Percentiles rank a stretch among this genome's conserved stretches.
phyloP scores from a whole-genome alignment of 2,797 vertebrate genomes.

The Sebastes steindachneri region DNA sequence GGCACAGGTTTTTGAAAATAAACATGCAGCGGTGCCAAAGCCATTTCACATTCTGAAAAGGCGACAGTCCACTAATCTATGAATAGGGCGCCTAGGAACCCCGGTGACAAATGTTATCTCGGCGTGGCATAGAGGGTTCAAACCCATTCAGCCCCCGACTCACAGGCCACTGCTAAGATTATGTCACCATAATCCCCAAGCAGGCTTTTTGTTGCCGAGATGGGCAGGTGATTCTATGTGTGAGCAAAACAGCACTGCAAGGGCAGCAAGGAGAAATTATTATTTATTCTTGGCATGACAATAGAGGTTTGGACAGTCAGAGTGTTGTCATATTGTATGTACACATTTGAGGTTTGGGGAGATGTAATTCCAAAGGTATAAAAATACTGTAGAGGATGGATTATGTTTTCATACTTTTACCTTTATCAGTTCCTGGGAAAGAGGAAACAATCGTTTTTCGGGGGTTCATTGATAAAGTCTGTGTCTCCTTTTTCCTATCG shows the following conservation, averaged over 20 bases:
- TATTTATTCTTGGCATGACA: constrained; percentile 82
- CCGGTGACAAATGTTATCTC: constrained; percentile 89
- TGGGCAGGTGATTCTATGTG: constrained; percentile 86
- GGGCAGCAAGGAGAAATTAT: constrained; percentile 80
- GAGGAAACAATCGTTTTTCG: constrained; percentile 45
- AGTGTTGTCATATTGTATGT: constrained; percentile 80
- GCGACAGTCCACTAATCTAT: constrained; percentile 87
- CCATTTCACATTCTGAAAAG: constrained; percentile 87
- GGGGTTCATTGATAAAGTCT: constrained; percentile 63
- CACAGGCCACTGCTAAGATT: constrained; percentile 86
- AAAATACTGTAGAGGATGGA: constrained; percentile 63
- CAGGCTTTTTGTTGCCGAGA: constrained; percentile 83
- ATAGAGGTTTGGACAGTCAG: constrained; percentile 77
- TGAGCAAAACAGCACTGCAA: constrained; percentile 78
- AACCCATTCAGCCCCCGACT: constrained; percentile 85
- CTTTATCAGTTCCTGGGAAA: constrained; percentile 43
- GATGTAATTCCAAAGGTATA: constrained; percentile 74
- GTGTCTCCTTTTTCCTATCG: constrained; percentile 29
- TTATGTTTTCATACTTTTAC: constrained; percentile 74
- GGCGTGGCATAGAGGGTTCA: constrained; percentile 86
- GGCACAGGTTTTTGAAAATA: constrained; percentile 81
- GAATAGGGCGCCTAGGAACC: constrained; percentile 85
- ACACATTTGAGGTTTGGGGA: constrained; percentile 74
- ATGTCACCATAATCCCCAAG: constrained; percentile 89
- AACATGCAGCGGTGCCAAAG: constrained; percentile 85